Percentiles rank a stretch among this genome's conserved stretches.
Conservation (phyloP, 1,140 invertebrate genomes). For the Papilio helenus region DNA sequence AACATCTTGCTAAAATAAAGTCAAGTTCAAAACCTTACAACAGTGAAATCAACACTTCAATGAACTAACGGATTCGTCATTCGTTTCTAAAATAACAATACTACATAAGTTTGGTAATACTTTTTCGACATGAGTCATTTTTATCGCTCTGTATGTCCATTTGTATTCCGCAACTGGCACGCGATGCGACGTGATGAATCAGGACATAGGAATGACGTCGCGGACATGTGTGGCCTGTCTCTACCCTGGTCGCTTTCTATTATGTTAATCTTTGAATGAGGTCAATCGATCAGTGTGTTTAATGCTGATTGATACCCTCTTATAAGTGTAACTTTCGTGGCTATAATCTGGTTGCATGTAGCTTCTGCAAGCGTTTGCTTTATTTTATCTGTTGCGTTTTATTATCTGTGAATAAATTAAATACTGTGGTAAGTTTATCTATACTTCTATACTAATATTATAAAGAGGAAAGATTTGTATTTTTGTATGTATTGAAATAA, state of each 20-base stretch:
- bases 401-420: not conserved
- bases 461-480: too few species aligned
- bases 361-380: not conserved
- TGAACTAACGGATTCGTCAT: conserved; percentile 26
- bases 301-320: not conserved
- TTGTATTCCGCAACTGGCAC: conserved; percentile 28
- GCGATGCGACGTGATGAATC: conserved; percentile 30
- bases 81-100: conserved; percentile 32
- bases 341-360: not conserved
- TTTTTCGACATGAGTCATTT: conserved; percentile 36
- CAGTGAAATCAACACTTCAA: not conserved
- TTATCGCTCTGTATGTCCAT: conserved; percentile 38
- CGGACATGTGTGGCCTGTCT: conserved; percentile 34
- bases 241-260: conserved; percentile 34
- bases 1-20: not conserved
- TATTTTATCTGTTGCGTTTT: not conserved
- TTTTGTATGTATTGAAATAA: too few species aligned
- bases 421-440: not conserved
- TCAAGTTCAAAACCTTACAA: not conserved
- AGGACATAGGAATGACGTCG: conserved; percentile 27
- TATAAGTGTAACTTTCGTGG: not conserved
- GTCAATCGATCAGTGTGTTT: conserved; percentile 14
- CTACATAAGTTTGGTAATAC: conserved; percentile 37
- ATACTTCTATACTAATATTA: too few species aligned
- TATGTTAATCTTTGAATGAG: conserved; percentile 37